Percentiles rank a stretch among this genome's conserved stretches.
phyloP scores from a whole-genome alignment of 2,797 vertebrate species.

The Sphenodon punctatus region DNA sequence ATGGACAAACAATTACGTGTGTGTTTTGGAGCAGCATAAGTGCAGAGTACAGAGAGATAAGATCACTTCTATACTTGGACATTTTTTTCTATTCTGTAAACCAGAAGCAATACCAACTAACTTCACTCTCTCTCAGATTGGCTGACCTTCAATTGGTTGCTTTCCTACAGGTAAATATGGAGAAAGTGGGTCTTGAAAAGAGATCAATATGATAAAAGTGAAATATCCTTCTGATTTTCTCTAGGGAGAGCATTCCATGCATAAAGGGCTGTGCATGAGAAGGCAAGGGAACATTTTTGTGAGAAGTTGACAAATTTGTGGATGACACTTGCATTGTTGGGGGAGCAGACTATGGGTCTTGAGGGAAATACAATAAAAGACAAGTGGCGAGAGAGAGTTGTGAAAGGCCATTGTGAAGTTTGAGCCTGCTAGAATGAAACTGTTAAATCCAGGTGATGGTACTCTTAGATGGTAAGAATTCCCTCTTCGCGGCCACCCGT shows the following conservation, averaged over 20 bases:
- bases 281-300: neutral
- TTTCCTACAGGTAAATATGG: neutral
- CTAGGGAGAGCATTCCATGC: neutral
- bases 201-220: neutral
- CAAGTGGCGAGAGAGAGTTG: too few species aligned
- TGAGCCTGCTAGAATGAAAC: too few species aligned
- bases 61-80: neutral
- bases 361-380: neutral
- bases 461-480: too few species aligned
- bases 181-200: neutral
- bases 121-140: neutral
- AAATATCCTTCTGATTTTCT: neutral
- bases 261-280: neutral
- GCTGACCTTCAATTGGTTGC: neutral
- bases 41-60: neutral
- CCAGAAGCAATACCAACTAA: neutral
- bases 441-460: too few species aligned
- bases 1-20: neutral
- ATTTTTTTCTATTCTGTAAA: neutral
- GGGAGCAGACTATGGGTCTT: neutral
- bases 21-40: too few species aligned
- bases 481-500: too few species aligned
- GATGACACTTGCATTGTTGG: neutral
- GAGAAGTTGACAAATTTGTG: neutral
- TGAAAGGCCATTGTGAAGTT: too few species aligned